These are phyloP conservation scores for Poecilus cupreus DNA, from an alignment of 2,888 invertebrate genomes.

Conservation along the genomic window DNA sequence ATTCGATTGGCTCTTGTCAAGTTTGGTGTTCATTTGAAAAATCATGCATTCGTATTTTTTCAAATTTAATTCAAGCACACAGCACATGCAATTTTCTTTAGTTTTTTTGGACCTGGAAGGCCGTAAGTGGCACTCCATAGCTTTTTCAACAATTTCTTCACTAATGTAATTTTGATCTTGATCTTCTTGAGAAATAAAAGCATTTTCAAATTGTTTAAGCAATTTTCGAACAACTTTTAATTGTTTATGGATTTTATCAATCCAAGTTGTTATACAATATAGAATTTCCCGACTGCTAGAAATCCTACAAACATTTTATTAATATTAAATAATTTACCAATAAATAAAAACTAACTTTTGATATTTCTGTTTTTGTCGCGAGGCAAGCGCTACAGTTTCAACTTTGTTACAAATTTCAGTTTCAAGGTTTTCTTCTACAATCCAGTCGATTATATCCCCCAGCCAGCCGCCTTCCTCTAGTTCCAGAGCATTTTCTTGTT, in stretches of 20 bases:
- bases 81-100: slow-evolving; percentile 71
- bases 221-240: slow-evolving; percentile 67
- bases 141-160: slow-evolving; percentile 71
- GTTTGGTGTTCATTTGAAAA: slow-evolving; percentile 72
- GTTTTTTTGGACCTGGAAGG: slow-evolving; percentile 65
- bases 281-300: slow-evolving; percentile 59
- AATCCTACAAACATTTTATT: neutral
- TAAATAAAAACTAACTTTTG: slow-evolving; percentile 61
- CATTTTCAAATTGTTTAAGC: slow-evolving; percentile 65
- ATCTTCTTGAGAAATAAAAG: slow-evolving; percentile 57
- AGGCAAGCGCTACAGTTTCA: slow-evolving; percentile 60
- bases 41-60: slow-evolving; percentile 75
- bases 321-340: neutral
- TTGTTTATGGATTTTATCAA: slow-evolving; percentile 67
- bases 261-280: slow-evolving; percentile 67
- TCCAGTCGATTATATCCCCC: slow-evolving; percentile 69
- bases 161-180: slow-evolving; percentile 62
- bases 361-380: slow-evolving; percentile 61
- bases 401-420: slow-evolving; percentile 67
- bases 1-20: slow-evolving; percentile 67
- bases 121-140: slow-evolving; percentile 77
- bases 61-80: slow-evolving; percentile 71
- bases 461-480: slow-evolving; percentile 71
- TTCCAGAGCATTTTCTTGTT: slow-evolving; percentile 64
- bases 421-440: slow-evolving; percentile 65